Base-by-base conservation (phyloP, 2,888 invertebrate species). In the Volucella zonaria region DNA sequence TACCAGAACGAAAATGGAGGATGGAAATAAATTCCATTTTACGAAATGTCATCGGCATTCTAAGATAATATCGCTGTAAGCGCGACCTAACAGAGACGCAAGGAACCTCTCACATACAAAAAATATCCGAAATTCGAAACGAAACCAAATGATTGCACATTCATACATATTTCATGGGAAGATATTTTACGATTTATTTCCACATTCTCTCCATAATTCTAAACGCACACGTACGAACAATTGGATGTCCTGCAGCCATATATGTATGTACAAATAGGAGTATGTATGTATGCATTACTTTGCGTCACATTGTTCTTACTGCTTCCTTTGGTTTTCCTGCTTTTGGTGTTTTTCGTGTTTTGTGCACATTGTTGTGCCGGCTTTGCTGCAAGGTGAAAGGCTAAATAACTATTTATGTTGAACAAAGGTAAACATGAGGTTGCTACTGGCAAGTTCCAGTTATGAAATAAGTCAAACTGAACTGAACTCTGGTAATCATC, bases 11-110 rank as follows among this genome's bases (percentile, higher is more conserved):
- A 23, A 49, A 52, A 1, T 23, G 11, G 67, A 42, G 14, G 42
- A 73, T 52, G 56, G 67, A 80, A 54, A 80, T 68, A 75, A 74
- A 80, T 62, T 73, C 49, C 61, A 80, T 80, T 80, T 80, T 80
- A 75, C 67, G 15, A 75, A 75, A 61, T 80, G 80, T 80, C 80
- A 80, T 80, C 80, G 74, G 15, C 80, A 75, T 75, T 68, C 62
- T 47, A 59, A 68, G 74, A 80, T 80, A 80, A 47, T 68, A 80
- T 80, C 67, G 74, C 80, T 67, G 54, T 62, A 68, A 80, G 75
- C 74, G 47, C 15, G 43, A n/a, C n/a, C 40, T 38, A 12, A 59
- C 12, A 42, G 38, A 49, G 42, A 42, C 18, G 54, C 11, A 45
- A 18, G 47, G 8, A 31, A 42, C 31, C 31, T 40, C 45, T 31